phyloP scores from a whole-genome alignment of 2,888 invertebrate species.

The Trichogramma evanescens region DNA sequence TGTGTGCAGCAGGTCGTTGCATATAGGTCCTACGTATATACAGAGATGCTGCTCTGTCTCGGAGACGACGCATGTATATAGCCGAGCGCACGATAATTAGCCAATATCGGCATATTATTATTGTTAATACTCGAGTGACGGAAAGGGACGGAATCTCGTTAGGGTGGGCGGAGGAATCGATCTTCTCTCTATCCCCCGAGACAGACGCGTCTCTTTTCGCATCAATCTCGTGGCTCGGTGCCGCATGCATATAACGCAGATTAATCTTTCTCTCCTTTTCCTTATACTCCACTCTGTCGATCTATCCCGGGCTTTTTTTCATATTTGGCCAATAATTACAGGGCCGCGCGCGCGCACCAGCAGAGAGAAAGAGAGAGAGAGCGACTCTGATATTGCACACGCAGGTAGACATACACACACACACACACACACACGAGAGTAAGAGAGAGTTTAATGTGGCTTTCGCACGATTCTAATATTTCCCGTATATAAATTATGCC shows the following conservation, averaged over 20 bases:
- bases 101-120: conserved; percentile 45
- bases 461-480: conserved; percentile 49
- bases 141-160: conserved; percentile 45
- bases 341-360: conserved; percentile 32
- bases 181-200: conserved; percentile 29
- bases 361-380: no score
- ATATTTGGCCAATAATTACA: conserved; percentile 49
- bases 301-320: conserved; percentile 31
- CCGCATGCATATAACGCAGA: conserved; percentile 32
- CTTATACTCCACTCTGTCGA: conserved; percentile 6
- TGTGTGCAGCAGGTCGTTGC: no score
- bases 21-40: no score
- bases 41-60: neutral
- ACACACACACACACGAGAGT: no score
- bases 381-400: neutral
- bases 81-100: conserved; percentile 35
- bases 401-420: neutral
- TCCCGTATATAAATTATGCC: conserved; percentile 45
- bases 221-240: conserved; percentile 44
- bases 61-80: neutral
- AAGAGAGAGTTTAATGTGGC: conserved; percentile 37
- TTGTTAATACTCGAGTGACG: conserved; percentile 44
- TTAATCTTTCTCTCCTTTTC: conserved; percentile 38
- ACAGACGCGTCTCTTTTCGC: conserved; percentile 30
- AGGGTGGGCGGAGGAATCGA: conserved; percentile 45